Conservation (phyloP, 2,888 invertebrate species). For the Lamellibrachia satsuma region DNA sequence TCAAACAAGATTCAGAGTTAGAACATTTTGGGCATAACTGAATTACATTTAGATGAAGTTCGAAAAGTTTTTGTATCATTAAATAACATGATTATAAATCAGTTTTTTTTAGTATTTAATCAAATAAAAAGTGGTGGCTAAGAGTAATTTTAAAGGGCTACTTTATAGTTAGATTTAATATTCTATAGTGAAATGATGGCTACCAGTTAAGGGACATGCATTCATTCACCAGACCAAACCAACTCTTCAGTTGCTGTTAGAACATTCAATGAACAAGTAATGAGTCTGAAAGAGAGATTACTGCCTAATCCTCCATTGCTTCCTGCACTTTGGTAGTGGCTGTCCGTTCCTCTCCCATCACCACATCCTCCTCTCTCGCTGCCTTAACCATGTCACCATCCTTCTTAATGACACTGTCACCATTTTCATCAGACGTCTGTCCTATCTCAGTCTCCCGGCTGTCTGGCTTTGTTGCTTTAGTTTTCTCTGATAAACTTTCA, state of each 20-base stretch:
- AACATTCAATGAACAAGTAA: constrained; percentile 17
- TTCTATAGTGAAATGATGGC: background rate
- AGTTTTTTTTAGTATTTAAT: background rate
- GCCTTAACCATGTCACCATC: background rate
- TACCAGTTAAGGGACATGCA: background rate
- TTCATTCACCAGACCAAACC: background rate
- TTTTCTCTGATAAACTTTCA: constrained; percentile 10
- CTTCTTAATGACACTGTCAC: background rate
- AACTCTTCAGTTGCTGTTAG: background rate
- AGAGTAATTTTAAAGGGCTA: background rate
- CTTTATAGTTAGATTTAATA: background rate
- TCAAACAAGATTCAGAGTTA: background rate
- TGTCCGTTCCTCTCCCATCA: background rate
- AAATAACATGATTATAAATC: background rate
- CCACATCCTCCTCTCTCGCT: background rate
- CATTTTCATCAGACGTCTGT: background rate
- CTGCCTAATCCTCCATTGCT: background rate
- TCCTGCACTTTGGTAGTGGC: background rate
- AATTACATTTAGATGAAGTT: background rate
- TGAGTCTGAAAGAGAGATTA: background rate
- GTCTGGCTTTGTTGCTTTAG: background rate
- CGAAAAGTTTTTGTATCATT: background rate
- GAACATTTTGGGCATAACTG: background rate
- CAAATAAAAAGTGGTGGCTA: background rate
- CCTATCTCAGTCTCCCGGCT: background rate